A percentile compares a stretch with the other conserved stretches of the same genome.
Evolutionary conservation across 2,888 invertebrate species (phyloP).

Genomic region (Epistrophella euchroma): DNA sequence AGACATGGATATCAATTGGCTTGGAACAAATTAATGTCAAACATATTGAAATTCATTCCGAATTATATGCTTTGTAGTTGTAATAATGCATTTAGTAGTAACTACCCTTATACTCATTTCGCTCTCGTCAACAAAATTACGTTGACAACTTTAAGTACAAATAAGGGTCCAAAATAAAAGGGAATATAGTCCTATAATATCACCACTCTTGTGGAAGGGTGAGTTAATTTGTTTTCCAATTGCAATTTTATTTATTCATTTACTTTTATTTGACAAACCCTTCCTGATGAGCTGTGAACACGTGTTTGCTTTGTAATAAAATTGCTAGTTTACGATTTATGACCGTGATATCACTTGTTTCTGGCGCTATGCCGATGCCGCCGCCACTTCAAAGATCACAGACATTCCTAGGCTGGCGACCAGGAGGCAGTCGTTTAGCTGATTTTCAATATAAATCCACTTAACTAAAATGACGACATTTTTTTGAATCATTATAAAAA

Average conservation of each 20-base stretch:
- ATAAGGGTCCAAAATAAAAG: constrained; percentile 37
- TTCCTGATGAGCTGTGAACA: constrained; percentile 80
- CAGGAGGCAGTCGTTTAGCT: not conserved
- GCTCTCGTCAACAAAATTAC: constrained; percentile 21
- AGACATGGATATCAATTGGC: constrained; percentile 77
- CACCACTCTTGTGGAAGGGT: constrained; percentile 64
- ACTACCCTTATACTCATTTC: not conserved
- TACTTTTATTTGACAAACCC: constrained; percentile 50
- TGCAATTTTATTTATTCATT: constrained; percentile 60
- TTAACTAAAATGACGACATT: constrained; percentile 68
- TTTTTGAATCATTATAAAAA: constrained; percentile 41
- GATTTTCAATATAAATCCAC: constrained; percentile 72
- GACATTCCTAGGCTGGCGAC: constrained; percentile 53
- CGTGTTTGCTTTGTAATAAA: constrained; percentile 83
- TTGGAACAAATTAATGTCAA: constrained; percentile 81
- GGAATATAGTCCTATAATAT: constrained; percentile 44
- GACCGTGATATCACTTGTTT: constrained; percentile 41
- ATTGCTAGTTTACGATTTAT: constrained; percentile 77
- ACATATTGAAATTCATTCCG: constrained; percentile 77
- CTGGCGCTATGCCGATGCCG: constrained; percentile 33
- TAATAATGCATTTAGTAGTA: constrained; percentile 43
- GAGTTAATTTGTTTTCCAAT: constrained; percentile 71
- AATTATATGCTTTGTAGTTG: constrained; percentile 58
- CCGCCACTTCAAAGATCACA: constrained; percentile 68
- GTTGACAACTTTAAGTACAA: constrained; percentile 60